Base-by-base conservation (phyloP, 2,888 invertebrate species). In the Anarsia innoxiella region DNA sequence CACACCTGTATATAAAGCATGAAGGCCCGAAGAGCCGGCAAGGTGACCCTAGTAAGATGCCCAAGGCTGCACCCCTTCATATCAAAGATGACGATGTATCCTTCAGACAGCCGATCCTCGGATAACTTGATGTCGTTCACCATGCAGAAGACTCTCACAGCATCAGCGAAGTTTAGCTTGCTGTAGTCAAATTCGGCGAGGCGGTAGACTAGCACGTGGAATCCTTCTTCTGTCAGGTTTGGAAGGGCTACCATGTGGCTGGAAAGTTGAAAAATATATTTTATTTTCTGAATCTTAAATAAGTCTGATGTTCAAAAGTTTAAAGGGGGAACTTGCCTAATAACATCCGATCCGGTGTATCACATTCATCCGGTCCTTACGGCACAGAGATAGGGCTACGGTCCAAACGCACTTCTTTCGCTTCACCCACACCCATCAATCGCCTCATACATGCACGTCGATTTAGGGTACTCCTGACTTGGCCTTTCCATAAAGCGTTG, bases 31-130 rank as follows among this genome's bases (percentile, higher is more conserved):
- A 90, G 59, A 1, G 89, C 88, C 1, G 89, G 89, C 35, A 90
- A 56, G 30, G 88, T 89, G 8, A 90, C 88, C 49, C 89, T 74
- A 0, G 90, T 88, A 36, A 90, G 61, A 62, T 90, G 90, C 0
- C 89, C 89, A n/a, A 90, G 66, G 29, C 86, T 86, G 46, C 89
- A 87, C 11, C 89, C 88, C 63, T 88, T 89, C 89, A 90, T 90
- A 53, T 90, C 90, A 50, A 90, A 90, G 42, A 90, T 82, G 15
- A 90, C 88, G 36, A 90, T 80, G 55, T 90, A 90, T 1, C 83
- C 88, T 27, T 85, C 85, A 10, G 82, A 77, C 25, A 86, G 68
- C 1, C 83, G 66, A 53, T 90, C 90, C 49, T 89, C 90, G 0
- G 89, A 89, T 30, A 90, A 62, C 41, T 89, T 84, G 42, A 88